These are phyloP conservation scores for Harlomillsia oculata DNA, from an alignment of 1,140 invertebrate species.

Conservation along the genomic window DNA sequence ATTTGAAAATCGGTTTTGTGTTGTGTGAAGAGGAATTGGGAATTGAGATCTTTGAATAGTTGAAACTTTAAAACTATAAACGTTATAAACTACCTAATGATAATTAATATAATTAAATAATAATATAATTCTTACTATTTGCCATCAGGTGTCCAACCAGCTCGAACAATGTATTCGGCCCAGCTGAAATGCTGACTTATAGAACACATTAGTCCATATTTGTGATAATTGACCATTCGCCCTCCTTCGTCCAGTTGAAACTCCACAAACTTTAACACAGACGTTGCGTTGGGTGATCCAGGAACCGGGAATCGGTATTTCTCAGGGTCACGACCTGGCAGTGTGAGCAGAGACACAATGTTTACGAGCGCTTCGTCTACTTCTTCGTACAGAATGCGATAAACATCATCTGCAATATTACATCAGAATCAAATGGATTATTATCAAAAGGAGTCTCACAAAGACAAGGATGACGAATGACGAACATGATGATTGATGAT, in stretches of 20 bases:
- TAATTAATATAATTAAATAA: not conserved
- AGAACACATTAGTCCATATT: conserved; percentile 60
- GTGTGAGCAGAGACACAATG: conserved; percentile 73
- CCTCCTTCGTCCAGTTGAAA: conserved; percentile 61
- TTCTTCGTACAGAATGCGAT: conserved; percentile 89
- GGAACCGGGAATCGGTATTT: conserved; percentile 74
- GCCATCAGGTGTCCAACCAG: conserved; percentile 84
- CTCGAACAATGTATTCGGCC: conserved; percentile 86
- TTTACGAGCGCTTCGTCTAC: conserved; percentile 91
- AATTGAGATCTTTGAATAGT: too few relatives aligned
- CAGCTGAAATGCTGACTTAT: conserved; percentile 68
- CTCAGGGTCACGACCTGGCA: conserved; percentile 37
- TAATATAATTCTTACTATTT: conserved; percentile 57
- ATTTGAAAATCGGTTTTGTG: conserved; percentile 4
- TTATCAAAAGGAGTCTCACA: not conserved
- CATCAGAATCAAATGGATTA: not conserved
- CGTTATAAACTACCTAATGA: conserved; percentile 7
- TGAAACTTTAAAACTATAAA: too few relatives aligned
- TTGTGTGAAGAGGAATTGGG: too few relatives aligned
- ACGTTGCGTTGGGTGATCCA: conserved; percentile 79
- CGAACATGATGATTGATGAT: not conserved
- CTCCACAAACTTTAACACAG: conserved; percentile 75
- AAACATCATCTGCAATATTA: conserved; percentile 52
- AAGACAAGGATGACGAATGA: not conserved
- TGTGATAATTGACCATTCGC: conserved; percentile 56